Percentiles rank a stretch among this genome's conserved stretches.
These are phyloP conservation scores for Lepidochrysops patricia DNA, from an alignment of 2,888 invertebrate species.

Conservation along the genomic window DNA sequence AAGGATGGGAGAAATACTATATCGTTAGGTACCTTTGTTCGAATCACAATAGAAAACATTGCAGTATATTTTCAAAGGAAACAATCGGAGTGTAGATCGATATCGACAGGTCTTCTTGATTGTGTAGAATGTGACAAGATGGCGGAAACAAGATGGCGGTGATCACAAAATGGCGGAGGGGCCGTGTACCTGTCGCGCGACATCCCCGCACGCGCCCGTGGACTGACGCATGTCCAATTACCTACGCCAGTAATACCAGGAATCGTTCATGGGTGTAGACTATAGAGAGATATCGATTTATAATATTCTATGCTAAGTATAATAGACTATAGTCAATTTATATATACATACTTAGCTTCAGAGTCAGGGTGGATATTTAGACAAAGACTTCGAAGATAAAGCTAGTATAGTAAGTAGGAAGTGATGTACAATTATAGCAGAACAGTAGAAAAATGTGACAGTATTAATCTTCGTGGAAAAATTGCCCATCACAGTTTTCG, in stretches of 20 bases:
- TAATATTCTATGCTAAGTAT: neutral
- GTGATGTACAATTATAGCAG: no score
- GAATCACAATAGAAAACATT: neutral
- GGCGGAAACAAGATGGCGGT: neutral
- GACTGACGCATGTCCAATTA: slow-evolving; percentile 6
- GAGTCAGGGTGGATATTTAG: no score
- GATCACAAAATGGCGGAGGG: neutral
- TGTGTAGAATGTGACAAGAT: neutral
- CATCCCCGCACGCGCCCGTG: neutral
- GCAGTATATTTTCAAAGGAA: neutral
- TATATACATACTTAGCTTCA: no score
- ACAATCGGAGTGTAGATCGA: neutral
- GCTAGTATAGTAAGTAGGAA: no score
- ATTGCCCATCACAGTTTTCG: no score
- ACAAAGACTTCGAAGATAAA: no score
- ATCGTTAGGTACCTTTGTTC: neutral
- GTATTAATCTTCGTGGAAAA: no score
- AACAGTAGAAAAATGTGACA: no score
- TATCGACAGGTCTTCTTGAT: neutral
- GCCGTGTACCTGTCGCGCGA: neutral
- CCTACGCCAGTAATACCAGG: neutral
- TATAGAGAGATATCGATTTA: neutral
- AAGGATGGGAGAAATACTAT: no score
- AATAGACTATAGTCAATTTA: no score
- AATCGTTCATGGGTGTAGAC: neutral